Conservation (phyloP, 2,113 vertebrate genomes). For the Calyptommatus sinebrachiatus region DNA sequence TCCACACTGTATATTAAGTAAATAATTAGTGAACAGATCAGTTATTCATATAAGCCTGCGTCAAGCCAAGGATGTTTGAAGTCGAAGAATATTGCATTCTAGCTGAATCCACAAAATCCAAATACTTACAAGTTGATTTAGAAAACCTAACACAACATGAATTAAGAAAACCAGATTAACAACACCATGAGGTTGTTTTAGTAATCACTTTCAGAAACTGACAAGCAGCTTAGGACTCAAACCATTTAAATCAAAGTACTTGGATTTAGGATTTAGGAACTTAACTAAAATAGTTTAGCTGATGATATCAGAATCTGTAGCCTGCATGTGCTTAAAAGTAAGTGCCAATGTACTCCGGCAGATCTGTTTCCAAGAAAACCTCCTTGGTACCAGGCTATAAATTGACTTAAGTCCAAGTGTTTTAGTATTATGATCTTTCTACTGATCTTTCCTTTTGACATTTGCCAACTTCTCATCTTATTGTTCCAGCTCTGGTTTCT, state of each 20-base stretch:
- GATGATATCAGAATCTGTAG: not conserved
- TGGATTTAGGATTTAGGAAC: not conserved
- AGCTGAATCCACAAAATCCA: slow-evolving; percentile 52
- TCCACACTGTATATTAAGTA: slow-evolving; percentile 45
- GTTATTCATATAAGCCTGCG: slow-evolving; percentile 1
- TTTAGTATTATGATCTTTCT: not conserved
- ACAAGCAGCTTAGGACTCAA: slow-evolving; percentile 23
- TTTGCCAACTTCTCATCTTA: slow-evolving; percentile 57
- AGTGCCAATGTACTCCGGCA: not conserved
- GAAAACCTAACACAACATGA: slow-evolving; percentile 47
- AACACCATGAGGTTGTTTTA: slow-evolving; percentile 58
- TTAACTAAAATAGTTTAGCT: not conserved
- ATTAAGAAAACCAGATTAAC: slow-evolving; percentile 24
- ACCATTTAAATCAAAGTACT: slow-evolving; percentile 7
- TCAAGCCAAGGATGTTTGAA: slow-evolving; percentile 32
- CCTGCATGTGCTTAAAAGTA: not conserved
- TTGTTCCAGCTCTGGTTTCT: slow-evolving; percentile 41
- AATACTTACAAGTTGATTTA: slow-evolving; percentile 52
- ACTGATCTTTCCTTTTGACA: slow-evolving; percentile 20
- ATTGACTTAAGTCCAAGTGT: not conserved
- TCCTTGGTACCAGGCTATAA: not conserved
- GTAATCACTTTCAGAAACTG: slow-evolving; percentile 60
- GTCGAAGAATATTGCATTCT: slow-evolving; percentile 10
- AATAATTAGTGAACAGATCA: slow-evolving; percentile 2
- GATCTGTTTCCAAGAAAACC: not conserved